Evolutionary conservation across 2,888 invertebrate species (phyloP), one percentile per base, ranked within the genome.

Genomic region (Drosophila austrosaltans): DNA sequence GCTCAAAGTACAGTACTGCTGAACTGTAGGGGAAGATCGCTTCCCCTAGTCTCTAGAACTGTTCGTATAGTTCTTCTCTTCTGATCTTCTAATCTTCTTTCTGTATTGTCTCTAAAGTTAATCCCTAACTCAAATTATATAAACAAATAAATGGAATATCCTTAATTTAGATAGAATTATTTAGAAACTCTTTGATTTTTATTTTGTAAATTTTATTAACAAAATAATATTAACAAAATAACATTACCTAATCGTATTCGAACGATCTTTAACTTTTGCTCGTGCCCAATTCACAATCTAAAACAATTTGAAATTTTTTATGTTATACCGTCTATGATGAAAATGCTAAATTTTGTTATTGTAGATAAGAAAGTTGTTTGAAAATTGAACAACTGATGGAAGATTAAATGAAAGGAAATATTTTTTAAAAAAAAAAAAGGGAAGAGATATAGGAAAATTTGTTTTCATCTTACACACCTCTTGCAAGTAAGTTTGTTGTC

Each of bases 331-430:
- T 22, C 8, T 48, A 54, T 54, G 12, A 16, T 25, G 54, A 54
- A 54, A 54, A 54, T 54, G 12, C 25, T 28, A 54, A n/a, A 54
- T 54, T 54, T 54, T 54, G n/a, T 30, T 25, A 30, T 54, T 30
- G 54, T n/a, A 30, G 54, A 48, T 48, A 25, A 48, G 48, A 48
- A 16, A 25, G 12, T 48, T 25, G 48, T 48, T 22, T 10, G 8
- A 20, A 22, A 20, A 48, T 20, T 48, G 20, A 48, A 48, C 8
- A 20, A 44, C 2, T 20, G 44, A 20, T 20, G 22, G 16, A 7
- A 22, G 8, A 22, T 22, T 40, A 40, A 40, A 40, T n/a, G 40
- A 40, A 40, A 40, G 48, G 10, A 48, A 48, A 48, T 10, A 16
- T 48, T 1, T 8, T 48, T 22, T 10, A 12, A 25, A 48, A 16